phyloP scores from a whole-genome alignment of 2,113 vertebrate genomes.

The Dromiciops gliroides region DNA sequence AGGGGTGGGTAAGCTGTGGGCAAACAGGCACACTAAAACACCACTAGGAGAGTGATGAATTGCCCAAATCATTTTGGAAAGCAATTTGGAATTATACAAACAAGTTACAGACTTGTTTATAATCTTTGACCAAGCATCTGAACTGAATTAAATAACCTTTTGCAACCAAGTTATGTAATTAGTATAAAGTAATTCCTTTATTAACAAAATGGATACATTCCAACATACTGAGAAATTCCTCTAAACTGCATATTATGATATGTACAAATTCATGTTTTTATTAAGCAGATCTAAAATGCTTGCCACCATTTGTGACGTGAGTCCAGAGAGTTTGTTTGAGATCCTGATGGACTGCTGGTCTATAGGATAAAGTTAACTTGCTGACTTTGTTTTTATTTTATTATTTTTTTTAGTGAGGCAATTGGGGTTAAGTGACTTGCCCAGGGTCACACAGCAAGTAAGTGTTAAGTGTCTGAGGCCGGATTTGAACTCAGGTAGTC shows the following conservation, averaged over 20 bases:
- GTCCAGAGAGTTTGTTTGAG: neutral
- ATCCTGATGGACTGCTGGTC: neutral
- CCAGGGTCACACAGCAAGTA: too few species aligned
- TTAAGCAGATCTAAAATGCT: neutral
- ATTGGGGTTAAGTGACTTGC: too few species aligned
- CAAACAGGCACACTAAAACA: neutral
- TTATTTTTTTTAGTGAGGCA: too few species aligned
- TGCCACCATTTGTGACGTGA: neutral
- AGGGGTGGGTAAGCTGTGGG: neutral
- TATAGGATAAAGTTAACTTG: neutral
- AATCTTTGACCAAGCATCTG: neutral
- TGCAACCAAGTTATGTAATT: neutral
- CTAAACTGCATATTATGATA: neutral
- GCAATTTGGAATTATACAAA: neutral
- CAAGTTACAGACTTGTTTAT: neutral
- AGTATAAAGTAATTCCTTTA: neutral
- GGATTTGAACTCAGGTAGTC: too few species aligned
- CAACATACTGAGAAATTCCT: neutral
- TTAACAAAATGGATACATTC: neutral
- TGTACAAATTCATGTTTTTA: neutral
- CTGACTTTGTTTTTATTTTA: too few species aligned
- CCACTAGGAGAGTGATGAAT: neutral
- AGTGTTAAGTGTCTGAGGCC: too few species aligned
- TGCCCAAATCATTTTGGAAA: neutral
- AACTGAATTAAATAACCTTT: neutral